Evolutionary conservation across 2,888 invertebrate genomes (phyloP).

Genomic region (Phoronis australis): DNA sequence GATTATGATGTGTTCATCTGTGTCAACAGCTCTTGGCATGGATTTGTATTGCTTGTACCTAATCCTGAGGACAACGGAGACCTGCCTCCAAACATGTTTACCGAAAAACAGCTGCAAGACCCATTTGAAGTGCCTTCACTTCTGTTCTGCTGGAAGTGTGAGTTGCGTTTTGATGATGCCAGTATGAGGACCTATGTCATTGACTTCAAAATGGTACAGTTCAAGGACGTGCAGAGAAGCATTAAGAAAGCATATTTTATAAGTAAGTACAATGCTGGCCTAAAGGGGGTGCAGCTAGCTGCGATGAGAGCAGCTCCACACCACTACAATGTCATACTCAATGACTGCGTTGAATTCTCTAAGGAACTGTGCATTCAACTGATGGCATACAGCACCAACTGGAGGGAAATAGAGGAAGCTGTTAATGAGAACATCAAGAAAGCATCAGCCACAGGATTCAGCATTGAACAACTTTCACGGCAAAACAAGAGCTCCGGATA

Average conservation of each 20-base stretch:
- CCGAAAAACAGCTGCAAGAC: background rate
- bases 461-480: constrained; percentile 13
- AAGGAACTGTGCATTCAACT: constrained; percentile 13
- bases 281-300: constrained; percentile 12
- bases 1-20: constrained; percentile 16
- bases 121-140: constrained; percentile 10
- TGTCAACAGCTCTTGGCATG: constrained; percentile 16
- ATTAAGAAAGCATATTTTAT: constrained; percentile 13
- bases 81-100: background rate
- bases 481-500: constrained; percentile 12
- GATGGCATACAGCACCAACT: constrained; percentile 13
- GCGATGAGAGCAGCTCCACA: constrained; percentile 13
- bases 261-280: constrained; percentile 8
- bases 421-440: constrained; percentile 9
- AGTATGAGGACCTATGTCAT: constrained; percentile 12
- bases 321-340: constrained; percentile 12
- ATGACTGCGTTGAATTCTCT: constrained; percentile 18
- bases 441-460: constrained; percentile 15
- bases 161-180: constrained; percentile 13
- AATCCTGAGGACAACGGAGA: background rate
- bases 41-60: constrained; percentile 12
- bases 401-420: constrained; percentile 5
- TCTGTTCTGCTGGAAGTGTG: constrained; percentile 7
- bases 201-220: constrained; percentile 3
- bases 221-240: constrained; percentile 8